phyloP scores from a whole-genome alignment of 1,140 invertebrate genomes.

The Drosophila pseudoobscura region DNA sequence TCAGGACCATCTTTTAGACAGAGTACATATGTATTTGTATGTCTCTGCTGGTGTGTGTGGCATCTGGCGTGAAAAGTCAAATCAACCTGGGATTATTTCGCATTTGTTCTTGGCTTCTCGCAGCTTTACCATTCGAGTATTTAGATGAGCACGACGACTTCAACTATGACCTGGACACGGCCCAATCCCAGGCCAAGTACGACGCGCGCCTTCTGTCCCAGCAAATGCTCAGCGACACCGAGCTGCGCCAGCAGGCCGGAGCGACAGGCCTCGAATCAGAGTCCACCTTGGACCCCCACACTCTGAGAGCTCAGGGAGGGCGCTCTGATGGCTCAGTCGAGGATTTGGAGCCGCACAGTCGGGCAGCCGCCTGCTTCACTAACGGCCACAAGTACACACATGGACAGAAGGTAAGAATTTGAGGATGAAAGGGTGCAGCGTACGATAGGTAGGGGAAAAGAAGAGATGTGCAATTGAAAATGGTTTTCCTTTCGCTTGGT shows the following conservation, averaged over 20 bases:
- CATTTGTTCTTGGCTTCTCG: conserved; percentile 43
- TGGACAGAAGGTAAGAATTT: conserved; percentile 76
- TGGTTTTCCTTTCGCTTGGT: conserved; percentile 8
- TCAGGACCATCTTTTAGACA: conserved; percentile 10
- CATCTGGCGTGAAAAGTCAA: conserved; percentile 33
- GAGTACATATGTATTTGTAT: neutral
- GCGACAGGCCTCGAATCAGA: conserved; percentile 38
- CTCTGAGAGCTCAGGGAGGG: conserved; percentile 18
- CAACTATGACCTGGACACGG: conserved; percentile 79
- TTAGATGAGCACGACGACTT: conserved; percentile 77
- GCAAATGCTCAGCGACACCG: conserved; percentile 74
- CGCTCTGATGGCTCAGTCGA: conserved; percentile 38
- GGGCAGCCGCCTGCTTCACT: conserved; percentile 77
- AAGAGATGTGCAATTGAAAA: conserved; percentile 5
- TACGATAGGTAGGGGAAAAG: neutral
- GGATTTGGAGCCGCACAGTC: conserved; percentile 76
- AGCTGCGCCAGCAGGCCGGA: conserved; percentile 53
- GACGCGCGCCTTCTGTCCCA: conserved; percentile 80
- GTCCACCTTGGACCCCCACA: conserved; percentile 25
- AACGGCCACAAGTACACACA: conserved; percentile 79
- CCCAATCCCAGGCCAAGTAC: conserved; percentile 81
- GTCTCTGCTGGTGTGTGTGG: neutral
- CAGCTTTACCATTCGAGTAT: conserved; percentile 75
- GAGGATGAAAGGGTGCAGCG: neutral
- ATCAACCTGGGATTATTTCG: conserved; percentile 55